phyloP scores from a whole-genome alignment of 2,797 vertebrate genomes.

The Syndactyla subalaris region DNA sequence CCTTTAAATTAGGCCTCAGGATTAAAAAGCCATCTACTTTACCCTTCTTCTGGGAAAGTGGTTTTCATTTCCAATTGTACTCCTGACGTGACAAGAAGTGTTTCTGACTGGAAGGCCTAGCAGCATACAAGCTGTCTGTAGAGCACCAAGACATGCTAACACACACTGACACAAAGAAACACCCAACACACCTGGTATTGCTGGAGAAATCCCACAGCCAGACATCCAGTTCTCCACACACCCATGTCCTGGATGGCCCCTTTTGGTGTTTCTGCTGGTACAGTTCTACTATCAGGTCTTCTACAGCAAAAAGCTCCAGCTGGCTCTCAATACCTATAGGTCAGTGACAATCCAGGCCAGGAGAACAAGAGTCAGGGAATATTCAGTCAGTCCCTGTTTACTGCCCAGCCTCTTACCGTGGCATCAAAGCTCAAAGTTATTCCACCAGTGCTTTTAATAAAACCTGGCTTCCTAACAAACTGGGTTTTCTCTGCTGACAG shows the following conservation, averaged over 20 bases:
- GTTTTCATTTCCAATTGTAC: neutral
- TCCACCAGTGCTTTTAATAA: neutral
- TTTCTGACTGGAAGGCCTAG: neutral
- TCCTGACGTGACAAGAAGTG: neutral
- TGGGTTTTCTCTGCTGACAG: neutral
- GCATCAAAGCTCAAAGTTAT: neutral
- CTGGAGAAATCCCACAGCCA: conserved; percentile 80
- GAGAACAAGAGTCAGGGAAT: neutral
- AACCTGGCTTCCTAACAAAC: neutral
- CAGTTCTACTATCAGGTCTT: conserved; percentile 74
- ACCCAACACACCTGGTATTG: conserved; percentile 75
- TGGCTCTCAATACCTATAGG: conserved; percentile 61
- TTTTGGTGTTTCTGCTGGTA: conserved; percentile 75
- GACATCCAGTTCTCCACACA: conserved; percentile 71
- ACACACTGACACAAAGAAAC: neutral
- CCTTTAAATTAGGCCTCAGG: neutral
- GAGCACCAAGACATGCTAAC: neutral
- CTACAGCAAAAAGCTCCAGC: conserved; percentile 70
- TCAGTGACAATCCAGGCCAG: neutral
- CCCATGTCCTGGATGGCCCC: conserved; percentile 75
- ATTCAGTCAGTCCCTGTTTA: neutral
- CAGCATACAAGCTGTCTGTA: neutral
- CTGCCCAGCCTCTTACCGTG: neutral
- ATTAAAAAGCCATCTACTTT: neutral
- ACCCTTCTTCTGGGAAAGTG: neutral